A percentile compares a stretch with the other conserved stretches of the same genome.
phyloP scores from a whole-genome alignment of 2,888 invertebrate genomes.

The Leucozona laternaria region DNA sequence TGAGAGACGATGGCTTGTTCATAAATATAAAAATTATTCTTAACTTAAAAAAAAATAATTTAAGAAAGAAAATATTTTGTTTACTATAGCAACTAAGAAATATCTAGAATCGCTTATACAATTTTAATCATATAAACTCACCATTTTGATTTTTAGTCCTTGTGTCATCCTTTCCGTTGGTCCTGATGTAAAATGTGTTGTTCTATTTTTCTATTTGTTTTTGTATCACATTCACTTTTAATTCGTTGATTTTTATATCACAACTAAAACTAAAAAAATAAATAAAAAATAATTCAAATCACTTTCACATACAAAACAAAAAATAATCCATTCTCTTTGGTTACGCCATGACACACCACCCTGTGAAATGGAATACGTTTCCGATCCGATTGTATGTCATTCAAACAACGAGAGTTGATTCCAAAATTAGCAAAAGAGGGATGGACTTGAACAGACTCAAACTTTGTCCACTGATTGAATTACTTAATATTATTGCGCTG shows the following conservation, averaged over 20 bases:
- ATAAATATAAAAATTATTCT: too few relatives aligned
- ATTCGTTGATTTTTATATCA: neutral
- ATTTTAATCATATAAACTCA: too few relatives aligned
- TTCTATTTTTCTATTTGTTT: neutral
- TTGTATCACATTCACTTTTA: conserved; percentile 48
- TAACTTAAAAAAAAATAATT: too few relatives aligned
- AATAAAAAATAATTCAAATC: conserved; percentile 19
- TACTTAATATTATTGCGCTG: conserved; percentile 35
- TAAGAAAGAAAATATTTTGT: too few relatives aligned
- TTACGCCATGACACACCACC: conserved; percentile 51
- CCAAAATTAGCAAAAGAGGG: conserved; percentile 47
- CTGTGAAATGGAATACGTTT: conserved; percentile 68
- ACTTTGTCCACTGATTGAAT: conserved; percentile 36
- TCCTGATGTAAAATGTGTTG: neutral
- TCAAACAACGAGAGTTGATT: conserved; percentile 43
- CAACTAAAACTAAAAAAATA: conserved; percentile 21
- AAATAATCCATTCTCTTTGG: conserved; percentile 21
- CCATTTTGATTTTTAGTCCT: conserved; percentile 55
- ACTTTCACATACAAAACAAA: conserved; percentile 43
- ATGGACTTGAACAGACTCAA: conserved; percentile 46
- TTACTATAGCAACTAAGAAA: too few relatives aligned
- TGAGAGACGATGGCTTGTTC: too few relatives aligned
- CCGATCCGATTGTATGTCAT: conserved; percentile 62
- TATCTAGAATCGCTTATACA: too few relatives aligned
- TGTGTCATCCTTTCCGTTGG: conserved; percentile 29